Evolutionary conservation across 64 coral and sea anemone species (phyloP), one percentile per base, ranked within the genome.

Genomic region (Montipora foliosa): DNA sequence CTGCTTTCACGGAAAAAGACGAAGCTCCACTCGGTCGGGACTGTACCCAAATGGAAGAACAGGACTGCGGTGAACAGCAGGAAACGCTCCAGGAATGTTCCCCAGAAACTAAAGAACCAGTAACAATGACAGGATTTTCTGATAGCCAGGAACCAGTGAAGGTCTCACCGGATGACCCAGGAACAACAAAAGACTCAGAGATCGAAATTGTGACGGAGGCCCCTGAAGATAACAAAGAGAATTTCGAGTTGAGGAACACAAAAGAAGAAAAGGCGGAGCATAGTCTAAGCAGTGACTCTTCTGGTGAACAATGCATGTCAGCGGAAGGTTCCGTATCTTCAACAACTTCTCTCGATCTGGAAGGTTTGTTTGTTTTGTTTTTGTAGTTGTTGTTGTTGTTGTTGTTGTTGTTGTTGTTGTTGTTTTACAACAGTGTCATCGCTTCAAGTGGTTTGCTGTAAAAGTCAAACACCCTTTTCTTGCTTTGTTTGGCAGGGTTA

Each of bases 401-500:
- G 37, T 37, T 37, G 29, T 37, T 25, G 24, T 24, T 24, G 29
- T 37, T 37, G 37, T 37, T 37, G 37, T 37, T 37, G 37, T 37
- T 37, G 37, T 37, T 37, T 37, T 37, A 37, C 37, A 37, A 37
- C 37, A 37, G 37, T 37, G 37, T 37, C 37, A 37, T 57, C 53
- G 6, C 8, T 14, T 64, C 19, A 19, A 73, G 6, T 3, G 5
- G 6, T 37, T 7, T 25, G 15, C 21, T 12, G 20, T 49, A 9
- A 67, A 8, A 67, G 7, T 46, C 4, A 52, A 66, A 29, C 10
- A 46, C 62, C 8, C 92, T 95, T 82, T 12, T 37, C 53, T 57
- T 66, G 2, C 50, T 13, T 73, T 1, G 87, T 87, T 8, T 46
- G n/a, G 2, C 67, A 98, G 96, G 87, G 57, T 89, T 98, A 77